These are phyloP conservation scores for Gisinianus flammeolus DNA, from an alignment of 2,888 invertebrate genomes.

Conservation along the genomic window DNA sequence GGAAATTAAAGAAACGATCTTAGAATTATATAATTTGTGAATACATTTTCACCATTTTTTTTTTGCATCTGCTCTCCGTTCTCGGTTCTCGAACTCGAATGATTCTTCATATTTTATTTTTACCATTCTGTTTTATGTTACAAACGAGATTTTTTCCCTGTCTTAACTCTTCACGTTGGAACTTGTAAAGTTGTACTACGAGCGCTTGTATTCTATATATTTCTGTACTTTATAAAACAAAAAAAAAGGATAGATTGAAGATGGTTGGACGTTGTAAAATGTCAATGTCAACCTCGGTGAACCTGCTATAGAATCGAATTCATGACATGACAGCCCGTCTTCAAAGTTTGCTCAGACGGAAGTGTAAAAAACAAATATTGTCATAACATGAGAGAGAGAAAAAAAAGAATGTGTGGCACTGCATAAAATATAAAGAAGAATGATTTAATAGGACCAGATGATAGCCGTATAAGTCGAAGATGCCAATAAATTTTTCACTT, in stretches of 20 bases:
- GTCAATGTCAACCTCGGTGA: neutral
- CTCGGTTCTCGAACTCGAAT: neutral
- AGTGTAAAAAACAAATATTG: constrained; percentile 19
- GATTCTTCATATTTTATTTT: neutral
- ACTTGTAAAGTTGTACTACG: no score
- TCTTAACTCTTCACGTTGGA: no score
- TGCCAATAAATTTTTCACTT: constrained; percentile 18
- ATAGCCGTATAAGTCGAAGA: constrained; percentile 12
- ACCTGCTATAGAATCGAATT: neutral
- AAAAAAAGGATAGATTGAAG: no score
- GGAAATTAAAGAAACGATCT: neutral
- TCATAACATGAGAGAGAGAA: neutral
- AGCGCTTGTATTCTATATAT: no score
- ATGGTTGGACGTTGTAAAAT: no score
- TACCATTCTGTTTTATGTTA: no score
- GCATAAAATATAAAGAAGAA: constrained; percentile 10
- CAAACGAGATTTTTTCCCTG: no score
- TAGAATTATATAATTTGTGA: neutral
- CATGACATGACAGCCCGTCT: constrained; percentile 14
- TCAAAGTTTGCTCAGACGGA: constrained; percentile 13
- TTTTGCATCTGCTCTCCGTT: neutral
- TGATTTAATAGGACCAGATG: constrained; percentile 18
- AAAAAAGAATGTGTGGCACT: neutral
- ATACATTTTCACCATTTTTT: no score
- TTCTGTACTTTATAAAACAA: no score